Base-by-base conservation (phyloP, 2,888 invertebrate species). In the Pristionchus maxplancki region DNA sequence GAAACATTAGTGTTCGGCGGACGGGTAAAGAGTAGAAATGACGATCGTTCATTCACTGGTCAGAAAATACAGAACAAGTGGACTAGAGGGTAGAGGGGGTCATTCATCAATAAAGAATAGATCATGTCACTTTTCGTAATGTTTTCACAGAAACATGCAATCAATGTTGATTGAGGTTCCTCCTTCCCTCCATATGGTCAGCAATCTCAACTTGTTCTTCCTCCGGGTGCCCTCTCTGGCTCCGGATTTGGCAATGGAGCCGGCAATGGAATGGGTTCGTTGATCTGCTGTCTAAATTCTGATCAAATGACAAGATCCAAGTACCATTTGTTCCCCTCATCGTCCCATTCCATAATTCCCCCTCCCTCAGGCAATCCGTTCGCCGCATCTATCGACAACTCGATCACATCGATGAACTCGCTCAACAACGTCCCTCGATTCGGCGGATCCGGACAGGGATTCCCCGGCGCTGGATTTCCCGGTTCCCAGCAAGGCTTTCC, bases 381-480 rank as follows among this genome's bases (percentile, higher is more conserved):
- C 71, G 48, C 86, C 34, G 17, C 86, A 20, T 50, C 44, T 11
- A 87, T 71, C 71, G 86, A 87, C 71, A 87, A 87, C 71, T 67
- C 86, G 34, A 87, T 87, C 67, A 87, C 86, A 11, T 87, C 86
- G 6, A 71, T 71, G 71, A 85, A 85, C 50, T 64, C 62, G 15
- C 37, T 83, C 53, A 83, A 83, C 53, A 53, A 50, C 53, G 44
- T 78, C n/a, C 78, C 78, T 11, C 83, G 53, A 53, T 83, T 83
- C 53, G 83, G 78, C 44, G 78, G 83, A 24, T 15, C 53, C 53
- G 83, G 83, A 50, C 34, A 20, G 13, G 83, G 83, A 34, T 34
- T 37, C 20, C 31, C 34, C 20, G 53, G 53, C 37, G 8, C 58
- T 31, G 83, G 83, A 31, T 53, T 37, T 13, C 20, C 34, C n/a